A percentile compares a stretch with the other conserved stretches of the same genome.
phyloP scores from a whole-genome alignment of 1,140 invertebrate genomes.

The Rhysida immarginata region DNA sequence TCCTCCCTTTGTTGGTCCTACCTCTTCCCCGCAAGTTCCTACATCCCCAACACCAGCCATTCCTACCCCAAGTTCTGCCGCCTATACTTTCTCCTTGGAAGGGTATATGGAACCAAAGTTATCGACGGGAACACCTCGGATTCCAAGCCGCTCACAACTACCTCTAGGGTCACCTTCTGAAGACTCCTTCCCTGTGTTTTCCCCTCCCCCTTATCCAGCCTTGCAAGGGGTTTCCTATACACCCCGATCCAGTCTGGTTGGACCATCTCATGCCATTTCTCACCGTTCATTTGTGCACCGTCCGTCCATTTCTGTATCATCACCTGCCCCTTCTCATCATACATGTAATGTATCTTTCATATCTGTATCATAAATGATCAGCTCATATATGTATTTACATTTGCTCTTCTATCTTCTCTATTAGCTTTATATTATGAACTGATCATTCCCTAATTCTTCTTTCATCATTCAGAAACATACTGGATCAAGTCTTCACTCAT shows the following conservation, averaged over 20 bases:
- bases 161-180: slow-evolving; percentile 37
- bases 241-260: slow-evolving; percentile 19
- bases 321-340: slow-evolving; percentile 58
- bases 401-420: no score
- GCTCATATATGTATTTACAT: no score
- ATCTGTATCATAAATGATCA: background rate
- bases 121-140: slow-evolving; percentile 7
- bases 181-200: slow-evolving; percentile 68
- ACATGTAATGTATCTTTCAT: slow-evolving; percentile 47
- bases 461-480: no score
- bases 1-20: background rate
- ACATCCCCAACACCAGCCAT: slow-evolving; percentile 3
- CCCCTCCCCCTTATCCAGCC: slow-evolving; percentile 49
- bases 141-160: slow-evolving; percentile 10
- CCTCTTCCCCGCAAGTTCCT: slow-evolving; percentile 4
- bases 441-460: no score
- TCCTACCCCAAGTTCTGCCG: slow-evolving; percentile 59
- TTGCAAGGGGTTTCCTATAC: slow-evolving; percentile 15
- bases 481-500: no score
- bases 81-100: slow-evolving; percentile 64
- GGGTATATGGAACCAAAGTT: slow-evolving; percentile 57
- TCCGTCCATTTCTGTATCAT: slow-evolving; percentile 46
- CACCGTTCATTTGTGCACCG: slow-evolving; percentile 35
- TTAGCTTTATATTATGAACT: no score
- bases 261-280: slow-evolving; percentile 39